Percentiles rank a stretch among this genome's conserved stretches.
These are phyloP conservation scores for Solenopsis invicta DNA, from an alignment of 1,140 invertebrate species.

Conservation along the genomic window DNA sequence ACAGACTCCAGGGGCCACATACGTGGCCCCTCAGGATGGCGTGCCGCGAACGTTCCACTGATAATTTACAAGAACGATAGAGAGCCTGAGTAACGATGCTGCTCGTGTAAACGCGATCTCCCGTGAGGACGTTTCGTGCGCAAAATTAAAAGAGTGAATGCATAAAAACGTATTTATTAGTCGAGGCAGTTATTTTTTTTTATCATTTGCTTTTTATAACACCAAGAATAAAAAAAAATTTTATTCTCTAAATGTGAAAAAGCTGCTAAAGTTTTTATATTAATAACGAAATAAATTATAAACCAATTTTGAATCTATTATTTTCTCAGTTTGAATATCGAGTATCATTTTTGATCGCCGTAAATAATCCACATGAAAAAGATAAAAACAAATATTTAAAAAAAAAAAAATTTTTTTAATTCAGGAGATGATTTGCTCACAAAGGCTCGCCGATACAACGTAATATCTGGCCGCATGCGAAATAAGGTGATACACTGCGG, in stretches of 20 bases:
- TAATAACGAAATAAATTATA: neutral
- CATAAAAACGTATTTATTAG: neutral
- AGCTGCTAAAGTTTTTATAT: neutral
- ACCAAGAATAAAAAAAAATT: neutral
- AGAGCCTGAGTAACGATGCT: constrained; percentile 49
- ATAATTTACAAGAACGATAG: constrained; percentile 63
- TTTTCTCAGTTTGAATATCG: neutral
- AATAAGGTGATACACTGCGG: constrained; percentile 67
- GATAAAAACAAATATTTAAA: neutral
- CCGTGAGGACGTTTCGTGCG: constrained; percentile 33
- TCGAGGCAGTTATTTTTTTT: neutral
- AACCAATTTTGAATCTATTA: neutral
- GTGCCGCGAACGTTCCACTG: constrained; percentile 56
- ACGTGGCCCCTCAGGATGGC: constrained; percentile 48
- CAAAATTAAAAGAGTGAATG: neutral
- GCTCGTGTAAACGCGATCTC: constrained; percentile 54
- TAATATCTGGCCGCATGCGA: constrained; percentile 45
- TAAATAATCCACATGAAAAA: neutral
- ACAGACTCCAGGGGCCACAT: constrained; percentile 15
- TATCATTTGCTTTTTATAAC: neutral
- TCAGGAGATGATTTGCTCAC: constrained; percentile 1
- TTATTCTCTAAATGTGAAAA: neutral
- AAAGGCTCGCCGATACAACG: neutral
- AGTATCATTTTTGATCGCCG: neutral
- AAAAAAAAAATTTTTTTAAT: constrained; percentile 7